phyloP scores from a whole-genome alignment of 2,888 invertebrate species.

The Caenorhabditis sp. region DNA sequence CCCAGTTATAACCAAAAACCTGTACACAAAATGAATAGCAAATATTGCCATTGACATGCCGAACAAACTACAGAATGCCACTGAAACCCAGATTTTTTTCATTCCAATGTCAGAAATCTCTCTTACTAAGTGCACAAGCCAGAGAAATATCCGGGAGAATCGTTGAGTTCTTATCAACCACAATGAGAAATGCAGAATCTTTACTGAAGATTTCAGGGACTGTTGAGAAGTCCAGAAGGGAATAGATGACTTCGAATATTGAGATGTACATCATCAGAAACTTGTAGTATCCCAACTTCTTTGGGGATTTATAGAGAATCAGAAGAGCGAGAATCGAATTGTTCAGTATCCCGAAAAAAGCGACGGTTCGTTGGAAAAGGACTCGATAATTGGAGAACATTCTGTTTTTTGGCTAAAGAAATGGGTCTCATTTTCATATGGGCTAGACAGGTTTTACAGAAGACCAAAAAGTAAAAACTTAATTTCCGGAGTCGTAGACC shows the following conservation, averaged over 20 bases:
- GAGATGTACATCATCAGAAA: constrained; percentile 34
- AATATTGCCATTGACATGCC: constrained; percentile 21
- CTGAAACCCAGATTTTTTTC: neutral
- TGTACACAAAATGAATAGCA: constrained; percentile 31
- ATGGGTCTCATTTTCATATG: too few relatives aligned
- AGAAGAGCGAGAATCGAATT: constrained; percentile 14
- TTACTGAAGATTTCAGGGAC: constrained; percentile 19
- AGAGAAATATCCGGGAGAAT: neutral
- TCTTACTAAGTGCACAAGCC: neutral
- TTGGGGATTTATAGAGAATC: constrained; percentile 15
- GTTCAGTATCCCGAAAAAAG: constrained; percentile 2
- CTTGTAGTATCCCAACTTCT: constrained; percentile 20
- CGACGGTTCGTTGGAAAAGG: neutral
- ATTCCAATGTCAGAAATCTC: neutral
- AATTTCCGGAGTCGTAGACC: too few relatives aligned
- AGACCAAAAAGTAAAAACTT: too few relatives aligned
- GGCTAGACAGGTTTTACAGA: too few relatives aligned
- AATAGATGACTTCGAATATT: constrained; percentile 12
- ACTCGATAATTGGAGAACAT: constrained; percentile 9
- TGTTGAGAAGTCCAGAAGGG: neutral
- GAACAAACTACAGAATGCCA: constrained; percentile 6
- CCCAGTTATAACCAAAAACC: constrained; percentile 16
- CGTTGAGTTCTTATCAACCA: neutral
- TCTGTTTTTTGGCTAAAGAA: neutral
- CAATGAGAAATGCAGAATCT: constrained; percentile 20